Base-by-base conservation (phyloP, 2,113 vertebrate species). In the Montifringilla adamsi region DNA sequence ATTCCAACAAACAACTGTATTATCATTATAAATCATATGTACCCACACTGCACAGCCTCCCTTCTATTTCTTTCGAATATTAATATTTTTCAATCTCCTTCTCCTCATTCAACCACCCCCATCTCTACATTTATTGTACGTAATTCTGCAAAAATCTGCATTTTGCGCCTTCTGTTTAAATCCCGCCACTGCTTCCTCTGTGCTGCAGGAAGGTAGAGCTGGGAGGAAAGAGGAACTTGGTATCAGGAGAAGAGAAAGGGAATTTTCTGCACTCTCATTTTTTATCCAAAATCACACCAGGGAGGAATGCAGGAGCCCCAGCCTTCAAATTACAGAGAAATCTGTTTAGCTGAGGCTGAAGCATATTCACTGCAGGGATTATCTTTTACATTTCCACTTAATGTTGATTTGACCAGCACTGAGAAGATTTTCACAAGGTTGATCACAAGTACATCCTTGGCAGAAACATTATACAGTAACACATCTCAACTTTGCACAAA, bases 1-100 rank as follows among this genome's bases (percentile, higher is more conserved):
- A 87, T 87, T 94, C 84, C 73, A 94, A 77, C 55, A 67, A 83
- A 86, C 72, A 94, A 77, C 64, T 55, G 31, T 28, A 88, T 93
- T 43, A 82, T 72, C 49, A 79, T 91, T 91, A 79, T n/a, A 83
- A 68, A 83, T 81, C 31, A 4, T 26, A 75, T 6, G 49, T 78
- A 84, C 26, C 68, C 80, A 64, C 44, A 80, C 37, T 35, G 37
- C 4, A 47, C 3, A 92, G 49, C 37, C 17, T 60, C 43, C 50
- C 44, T 74, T 59, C 56, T 73, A 58, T 49, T 86, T 90, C 50
- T 73, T 93, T 75, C 5, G 8, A 84, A 76, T 33, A 70, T 16
- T 37, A 76, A 31, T 52, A 63, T 50, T 92, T 85, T 78, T 60
- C 75, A 52, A 17, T 15, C 43, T 87, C 72, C 28, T 33, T 62